Conservation (phyloP, 1,140 invertebrate genomes). For the Drosophila kanapiae region DNA sequence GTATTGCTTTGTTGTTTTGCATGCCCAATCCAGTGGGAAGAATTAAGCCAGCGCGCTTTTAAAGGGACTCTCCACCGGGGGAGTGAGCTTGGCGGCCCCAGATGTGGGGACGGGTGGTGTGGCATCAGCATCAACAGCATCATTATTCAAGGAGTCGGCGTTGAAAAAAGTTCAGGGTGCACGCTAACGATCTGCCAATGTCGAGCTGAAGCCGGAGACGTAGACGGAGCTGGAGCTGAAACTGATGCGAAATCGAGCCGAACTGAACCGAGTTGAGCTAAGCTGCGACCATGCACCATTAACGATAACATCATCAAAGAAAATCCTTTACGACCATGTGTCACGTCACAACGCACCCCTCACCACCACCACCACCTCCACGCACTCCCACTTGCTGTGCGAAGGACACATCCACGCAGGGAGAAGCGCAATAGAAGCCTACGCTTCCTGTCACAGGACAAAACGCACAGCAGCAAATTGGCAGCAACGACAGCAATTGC, state of each 20-base stretch:
- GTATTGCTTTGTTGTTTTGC: constrained; percentile 50
- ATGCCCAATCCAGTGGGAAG: constrained; percentile 30
- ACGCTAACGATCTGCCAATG: constrained; percentile 65
- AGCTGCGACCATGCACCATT: constrained; percentile 67
- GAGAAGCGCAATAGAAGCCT: constrained; percentile 61
- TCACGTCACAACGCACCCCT: constrained; percentile 50
- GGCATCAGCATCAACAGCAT: constrained; percentile 37
- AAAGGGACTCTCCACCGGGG: constrained; percentile 6
- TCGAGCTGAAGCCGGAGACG: constrained; percentile 15
- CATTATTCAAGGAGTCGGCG: constrained; percentile 66
- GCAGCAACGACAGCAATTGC: constrained; percentile 65
- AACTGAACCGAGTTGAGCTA: constrained; percentile 19
- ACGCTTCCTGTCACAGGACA: constrained; percentile 59
- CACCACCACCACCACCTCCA: background rate
- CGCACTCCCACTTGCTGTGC: constrained; percentile 9
- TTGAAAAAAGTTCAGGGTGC: constrained; percentile 32
- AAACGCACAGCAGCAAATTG: constrained; percentile 61
- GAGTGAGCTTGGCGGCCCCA: background rate
- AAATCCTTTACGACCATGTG: constrained; percentile 79
- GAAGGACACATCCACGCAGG: constrained; percentile 22
- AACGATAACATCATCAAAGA: constrained; percentile 81
- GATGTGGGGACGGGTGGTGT: constrained; percentile 4
- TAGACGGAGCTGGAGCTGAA: constrained; percentile 30
- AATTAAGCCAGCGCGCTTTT: constrained; percentile 53
- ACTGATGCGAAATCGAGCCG: constrained; percentile 45